Evolutionary conservation across 2,797 vertebrate species (phyloP).

Genomic region (Smutsia gigantea): DNA sequence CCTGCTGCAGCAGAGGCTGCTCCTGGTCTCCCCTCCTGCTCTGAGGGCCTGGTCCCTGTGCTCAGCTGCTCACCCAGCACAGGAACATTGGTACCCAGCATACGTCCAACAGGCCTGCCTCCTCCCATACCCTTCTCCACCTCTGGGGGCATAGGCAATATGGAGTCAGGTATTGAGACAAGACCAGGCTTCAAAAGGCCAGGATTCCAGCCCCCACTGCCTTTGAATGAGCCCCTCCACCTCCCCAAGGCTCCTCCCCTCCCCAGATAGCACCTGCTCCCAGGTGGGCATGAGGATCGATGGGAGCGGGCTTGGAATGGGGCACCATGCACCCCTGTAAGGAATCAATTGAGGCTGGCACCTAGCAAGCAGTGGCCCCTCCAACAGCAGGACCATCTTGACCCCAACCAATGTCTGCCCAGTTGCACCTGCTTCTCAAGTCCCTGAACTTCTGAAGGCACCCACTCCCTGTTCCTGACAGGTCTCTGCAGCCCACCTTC

Average conservation of each 20-base stretch:
- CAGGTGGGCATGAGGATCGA: background rate
- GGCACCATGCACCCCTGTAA: background rate
- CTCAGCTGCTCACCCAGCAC: background rate
- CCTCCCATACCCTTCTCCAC: no score
- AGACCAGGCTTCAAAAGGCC: background rate
- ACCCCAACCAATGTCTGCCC: background rate
- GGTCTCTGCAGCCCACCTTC: background rate
- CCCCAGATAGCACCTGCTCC: background rate
- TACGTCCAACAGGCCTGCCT: background rate
- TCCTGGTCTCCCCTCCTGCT: background rate
- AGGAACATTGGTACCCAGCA: background rate
- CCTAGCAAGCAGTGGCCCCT: rapidly evolving
- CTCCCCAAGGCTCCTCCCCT: background rate
- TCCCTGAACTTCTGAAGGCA: background rate
- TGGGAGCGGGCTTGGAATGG: background rate
- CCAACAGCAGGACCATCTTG: background rate
- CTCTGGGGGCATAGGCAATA: background rate
- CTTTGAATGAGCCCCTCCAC: background rate
- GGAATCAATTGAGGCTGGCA: background rate
- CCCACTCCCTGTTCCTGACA: background rate
- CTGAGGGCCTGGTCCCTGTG: background rate
- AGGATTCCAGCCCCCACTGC: background rate
- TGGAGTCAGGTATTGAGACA: background rate
- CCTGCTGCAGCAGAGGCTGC: background rate
- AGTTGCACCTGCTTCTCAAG: background rate